Base-by-base conservation (phyloP, 2,113 vertebrate species). In the Gavia stellata region DNA sequence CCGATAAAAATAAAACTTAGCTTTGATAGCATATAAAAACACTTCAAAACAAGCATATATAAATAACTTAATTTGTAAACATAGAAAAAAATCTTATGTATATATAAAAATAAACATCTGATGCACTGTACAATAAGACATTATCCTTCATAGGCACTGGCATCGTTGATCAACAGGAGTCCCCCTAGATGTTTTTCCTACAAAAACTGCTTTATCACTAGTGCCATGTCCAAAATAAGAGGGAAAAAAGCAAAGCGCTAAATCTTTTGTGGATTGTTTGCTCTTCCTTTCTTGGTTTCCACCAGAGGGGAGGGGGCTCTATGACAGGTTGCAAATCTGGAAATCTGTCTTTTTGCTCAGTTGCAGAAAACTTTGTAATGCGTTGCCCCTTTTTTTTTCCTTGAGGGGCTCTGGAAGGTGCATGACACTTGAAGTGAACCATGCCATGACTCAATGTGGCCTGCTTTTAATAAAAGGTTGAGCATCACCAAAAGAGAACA, bases 11-110 rank as follows among this genome's bases (percentile, higher is more conserved):
- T 96, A 97, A 97, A 97, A 94, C 74, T 96, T 96, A 95, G 94
- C 91, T 97, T 97, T 92, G 45, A 86, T 33, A 94, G 95, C 95
- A 92, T 97, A 97, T 94, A 97, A 97, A 98, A 97, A 18, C 20
- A 13, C 93, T 91, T 96, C 83, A 95, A 97, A 97, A 95, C 91
- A 97, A 95, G 96, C 92, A 95, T 90, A 95, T 96, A 97, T 95
- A 98, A 98, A 98, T 98, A 98, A 98, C 92, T 98, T 97, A 98
- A 97, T 97, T 81, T 98, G 96, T 98, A 97, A 97, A 97, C 95
- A 17, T 93, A 98, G 95, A 86, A 97, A 96, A 91, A 97, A 97
- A 96, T 83, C 92, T 71, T 86, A 96, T 96, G 97, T 87, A 86
- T 91, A 96, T 96, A 98, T 96, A 98, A 98, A 98, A 98, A 98